Base-by-base conservation (phyloP, 64 coral and sea anemone species). In the Montipora capricornis region DNA sequence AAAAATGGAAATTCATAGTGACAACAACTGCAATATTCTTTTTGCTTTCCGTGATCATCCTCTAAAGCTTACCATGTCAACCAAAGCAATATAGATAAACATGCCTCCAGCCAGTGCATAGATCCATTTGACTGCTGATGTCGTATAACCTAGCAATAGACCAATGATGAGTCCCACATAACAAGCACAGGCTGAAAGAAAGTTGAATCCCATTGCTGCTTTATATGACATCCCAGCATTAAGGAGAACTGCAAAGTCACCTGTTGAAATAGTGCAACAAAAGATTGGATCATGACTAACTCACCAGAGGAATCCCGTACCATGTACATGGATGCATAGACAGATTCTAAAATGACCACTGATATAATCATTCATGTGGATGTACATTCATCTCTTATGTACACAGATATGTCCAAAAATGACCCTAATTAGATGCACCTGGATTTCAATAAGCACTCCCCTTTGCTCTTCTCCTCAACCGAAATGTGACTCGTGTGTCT, bases 221-320 rank as follows among this genome's bases (percentile, higher is more conserved):
- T 95, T 96, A 80, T 99, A 99, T 19, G 95, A 86, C 87, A 99
- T 84, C 8, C 98, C 98, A 75, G 92, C 95, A 92, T 99, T 99
- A 29, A 99, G 87, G 1, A 99, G 92, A 51, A 99, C 92, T n/a
- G 98, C 98, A 95, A 99, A 99, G 80, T 99, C 98, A 87, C 98
- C 98, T 99, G 29, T 11, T 45, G 37, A n/a, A 74, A 77, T 20
- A 64, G 49, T 83, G 37, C 19, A 51, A 46, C 49, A 44, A 87
- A 74, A 74, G 59, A 47, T 9, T 5, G 14, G 52, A 55, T 55
- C 52, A 55, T 10, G 52, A 55, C 5, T 55, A 5, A 10, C 5
- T 55, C 10, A 10, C 52, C 52, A 55, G 6, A 55, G 6, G 10
- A 55, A 37, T 37, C 37, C 37, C 1, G 52, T 55, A 55, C 52